Conservation (phyloP, 1,140 invertebrate genomes). For the Tetragnatha versicolor region DNA sequence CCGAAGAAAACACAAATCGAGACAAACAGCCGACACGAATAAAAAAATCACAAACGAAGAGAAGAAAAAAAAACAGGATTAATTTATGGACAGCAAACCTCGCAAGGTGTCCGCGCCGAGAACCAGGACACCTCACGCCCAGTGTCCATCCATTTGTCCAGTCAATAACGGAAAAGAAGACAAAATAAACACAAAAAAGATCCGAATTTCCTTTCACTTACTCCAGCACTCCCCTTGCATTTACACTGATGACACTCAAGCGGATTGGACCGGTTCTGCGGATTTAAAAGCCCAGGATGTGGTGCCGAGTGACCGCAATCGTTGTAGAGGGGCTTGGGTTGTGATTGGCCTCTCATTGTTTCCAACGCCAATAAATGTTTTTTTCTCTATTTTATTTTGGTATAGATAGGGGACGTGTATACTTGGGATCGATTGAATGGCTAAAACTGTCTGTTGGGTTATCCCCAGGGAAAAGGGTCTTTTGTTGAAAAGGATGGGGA, state of each 20-base stretch:
- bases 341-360: neutral
- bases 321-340: neutral
- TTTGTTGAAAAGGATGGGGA: no score
- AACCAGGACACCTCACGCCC: neutral
- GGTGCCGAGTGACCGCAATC: slow-evolving; percentile 23
- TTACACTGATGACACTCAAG: slow-evolving; percentile 29
- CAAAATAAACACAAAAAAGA: slow-evolving; percentile 21
- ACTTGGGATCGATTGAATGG: no score
- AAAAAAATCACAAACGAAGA: no score
- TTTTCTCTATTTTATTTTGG: neutral
- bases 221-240: neutral
- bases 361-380: neutral
- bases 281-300: slow-evolving; percentile 17
- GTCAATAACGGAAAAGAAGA: slow-evolving; percentile 22
- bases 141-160: slow-evolving; percentile 15
- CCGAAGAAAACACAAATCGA: no score
- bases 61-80: no score
- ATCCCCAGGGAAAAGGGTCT: no score
- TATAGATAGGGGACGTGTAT: no score
- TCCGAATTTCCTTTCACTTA: slow-evolving; percentile 3
- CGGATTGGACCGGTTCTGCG: slow-evolving; percentile 16
- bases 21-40: no score
- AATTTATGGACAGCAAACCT: slow-evolving; percentile 18
- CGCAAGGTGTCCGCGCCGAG: neutral
- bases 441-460: no score